phyloP scores from a whole-genome alignment of 2,888 invertebrate species.

The Polydrusus tereticollis region DNA sequence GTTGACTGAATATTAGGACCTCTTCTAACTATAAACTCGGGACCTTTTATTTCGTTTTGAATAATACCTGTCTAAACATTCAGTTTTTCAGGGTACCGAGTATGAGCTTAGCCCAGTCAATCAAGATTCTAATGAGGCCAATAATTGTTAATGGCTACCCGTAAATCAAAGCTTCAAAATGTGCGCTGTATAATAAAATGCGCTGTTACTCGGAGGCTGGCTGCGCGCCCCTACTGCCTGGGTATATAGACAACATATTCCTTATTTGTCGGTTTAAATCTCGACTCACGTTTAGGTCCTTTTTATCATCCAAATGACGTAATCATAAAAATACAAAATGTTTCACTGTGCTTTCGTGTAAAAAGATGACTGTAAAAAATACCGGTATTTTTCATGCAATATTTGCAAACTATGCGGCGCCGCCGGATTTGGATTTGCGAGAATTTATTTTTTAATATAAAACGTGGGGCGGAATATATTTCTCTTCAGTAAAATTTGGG shows the following conservation, averaged over 20 bases:
- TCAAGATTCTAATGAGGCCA: too few relatives aligned
- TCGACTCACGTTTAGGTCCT: conserved; percentile 29
- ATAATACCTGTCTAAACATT: too few relatives aligned
- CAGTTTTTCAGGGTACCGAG: too few relatives aligned
- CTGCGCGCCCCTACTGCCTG: too few relatives aligned
- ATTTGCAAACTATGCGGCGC: conserved; percentile 10
- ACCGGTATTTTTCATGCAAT: conserved; percentile 19
- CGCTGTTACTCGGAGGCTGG: too few relatives aligned
- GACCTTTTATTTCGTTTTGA: too few relatives aligned
- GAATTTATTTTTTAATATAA: conserved; percentile 22
- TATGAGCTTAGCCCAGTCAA: too few relatives aligned
- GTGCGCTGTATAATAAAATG: too few relatives aligned
- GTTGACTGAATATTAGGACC: too few relatives aligned
- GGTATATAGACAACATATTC: neutral
- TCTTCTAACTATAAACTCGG: too few relatives aligned
- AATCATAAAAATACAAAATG: conserved; percentile 44
- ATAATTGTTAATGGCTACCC: too few relatives aligned
- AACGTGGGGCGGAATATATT: conserved; percentile 15
- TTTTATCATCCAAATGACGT: conserved; percentile 45
- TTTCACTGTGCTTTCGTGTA: conserved; percentile 15
- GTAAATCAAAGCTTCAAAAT: too few relatives aligned
- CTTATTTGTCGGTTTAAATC: conserved; percentile 33
- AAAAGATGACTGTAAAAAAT: conserved; percentile 25
- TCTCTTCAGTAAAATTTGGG: neutral
- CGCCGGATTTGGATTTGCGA: conserved; percentile 6